Conservation (phyloP, 2,888 invertebrate species). For the Pharmacophagus antenor region DNA sequence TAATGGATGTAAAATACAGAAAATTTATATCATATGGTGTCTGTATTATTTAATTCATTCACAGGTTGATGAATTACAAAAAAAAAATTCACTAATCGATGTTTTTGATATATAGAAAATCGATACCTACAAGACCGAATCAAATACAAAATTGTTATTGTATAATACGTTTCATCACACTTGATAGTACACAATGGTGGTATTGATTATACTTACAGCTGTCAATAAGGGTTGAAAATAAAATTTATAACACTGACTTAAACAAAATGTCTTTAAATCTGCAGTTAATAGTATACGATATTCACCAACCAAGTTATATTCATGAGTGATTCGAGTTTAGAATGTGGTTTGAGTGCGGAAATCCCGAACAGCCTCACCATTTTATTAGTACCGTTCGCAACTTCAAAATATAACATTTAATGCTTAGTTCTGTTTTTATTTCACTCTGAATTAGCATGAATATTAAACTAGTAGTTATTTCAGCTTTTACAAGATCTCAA, state of each 20-base stretch:
- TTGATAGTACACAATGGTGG: neutral
- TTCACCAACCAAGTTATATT: neutral
- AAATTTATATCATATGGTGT: neutral
- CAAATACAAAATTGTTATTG: neutral
- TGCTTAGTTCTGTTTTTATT: neutral
- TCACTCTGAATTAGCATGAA: neutral
- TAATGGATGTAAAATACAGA: neutral
- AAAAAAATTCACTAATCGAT: no score
- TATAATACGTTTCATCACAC: no score
- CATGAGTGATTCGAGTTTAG: neutral
- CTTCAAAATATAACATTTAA: neutral
- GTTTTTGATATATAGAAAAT: no score
- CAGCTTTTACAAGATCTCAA: no score
- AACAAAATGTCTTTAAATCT: neutral
- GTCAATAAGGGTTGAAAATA: neutral
- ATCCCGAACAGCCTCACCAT: neutral
- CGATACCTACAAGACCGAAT: neutral
- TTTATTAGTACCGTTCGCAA: slow-evolving; percentile 1
- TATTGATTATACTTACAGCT: neutral
- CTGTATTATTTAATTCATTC: neutral
- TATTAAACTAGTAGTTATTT: neutral
- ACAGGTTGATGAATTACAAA: neutral
- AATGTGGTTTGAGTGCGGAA: neutral
- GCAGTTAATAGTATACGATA: neutral
- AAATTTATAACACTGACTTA: neutral